These are phyloP conservation scores for Drosophila parvula DNA, from an alignment of 1,140 invertebrate genomes.

Conservation along the genomic window DNA sequence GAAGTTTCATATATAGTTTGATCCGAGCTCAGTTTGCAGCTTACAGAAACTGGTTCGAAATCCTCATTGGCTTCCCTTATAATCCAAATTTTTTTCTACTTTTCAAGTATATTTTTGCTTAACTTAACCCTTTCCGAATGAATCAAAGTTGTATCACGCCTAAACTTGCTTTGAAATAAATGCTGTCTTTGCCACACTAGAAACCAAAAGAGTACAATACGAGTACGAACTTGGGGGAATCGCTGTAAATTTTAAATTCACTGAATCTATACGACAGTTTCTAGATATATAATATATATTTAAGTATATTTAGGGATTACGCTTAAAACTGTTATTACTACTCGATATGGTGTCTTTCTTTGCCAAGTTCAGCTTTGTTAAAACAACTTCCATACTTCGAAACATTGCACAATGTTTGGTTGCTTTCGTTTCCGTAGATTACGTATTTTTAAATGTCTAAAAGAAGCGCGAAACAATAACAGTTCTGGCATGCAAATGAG, in stretches of 20 bases:
- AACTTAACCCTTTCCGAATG: conserved; percentile 52
- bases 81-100: conserved; percentile 67
- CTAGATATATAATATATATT: conserved; percentile 18
- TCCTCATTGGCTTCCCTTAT: conserved; percentile 38
- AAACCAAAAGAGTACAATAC: conserved; percentile 31
- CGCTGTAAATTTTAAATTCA: conserved; percentile 41
- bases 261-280: conserved; percentile 45
- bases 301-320: conserved; percentile 13
- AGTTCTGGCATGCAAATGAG: conserved; percentile 10
- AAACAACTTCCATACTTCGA: conserved; percentile 38
- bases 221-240: conserved; percentile 2
- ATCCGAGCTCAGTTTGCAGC: conserved; percentile 4
- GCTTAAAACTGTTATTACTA: conserved; percentile 50
- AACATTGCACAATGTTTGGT: conserved; percentile 15
- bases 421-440: conserved; percentile 27
- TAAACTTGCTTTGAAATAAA: conserved; percentile 61
- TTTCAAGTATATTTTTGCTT: conserved; percentile 64
- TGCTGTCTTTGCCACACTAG: conserved; percentile 17
- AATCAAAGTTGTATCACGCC: conserved; percentile 63
- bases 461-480: conserved; percentile 30
- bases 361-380: conserved; percentile 37
- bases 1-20: conserved; percentile 25
- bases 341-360: conserved; percentile 69
- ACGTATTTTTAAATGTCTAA: conserved; percentile 57
- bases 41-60: conserved; percentile 38